phyloP scores from a whole-genome alignment of 2,797 vertebrate genomes.

The Gouania willdenowi region DNA sequence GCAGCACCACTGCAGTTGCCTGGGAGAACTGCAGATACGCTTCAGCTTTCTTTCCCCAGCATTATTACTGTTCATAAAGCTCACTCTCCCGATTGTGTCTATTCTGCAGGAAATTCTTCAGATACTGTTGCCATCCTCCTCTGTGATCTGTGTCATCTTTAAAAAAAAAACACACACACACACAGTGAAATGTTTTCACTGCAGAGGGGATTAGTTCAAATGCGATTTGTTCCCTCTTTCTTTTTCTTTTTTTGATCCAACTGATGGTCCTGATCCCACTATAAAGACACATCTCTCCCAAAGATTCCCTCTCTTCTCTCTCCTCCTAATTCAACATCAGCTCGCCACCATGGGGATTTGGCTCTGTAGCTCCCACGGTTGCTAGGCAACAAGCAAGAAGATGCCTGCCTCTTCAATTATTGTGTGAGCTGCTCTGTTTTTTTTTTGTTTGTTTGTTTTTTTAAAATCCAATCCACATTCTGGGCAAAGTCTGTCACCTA shows the following conservation, averaged over 20 bases:
- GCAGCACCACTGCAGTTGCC: conserved; percentile 67
- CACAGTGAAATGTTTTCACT: conserved; percentile 10
- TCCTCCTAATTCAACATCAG: conserved; percentile 70
- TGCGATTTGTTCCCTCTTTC: neutral
- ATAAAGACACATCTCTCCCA: conserved; percentile 42
- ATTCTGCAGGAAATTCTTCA: neutral
- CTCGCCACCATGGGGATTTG: conserved; percentile 70
- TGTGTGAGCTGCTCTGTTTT: conserved; percentile 45
- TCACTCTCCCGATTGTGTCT: neutral
- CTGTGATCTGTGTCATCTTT: no score
- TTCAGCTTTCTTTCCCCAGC: conserved; percentile 1
- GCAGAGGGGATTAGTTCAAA: conserved; percentile 12
- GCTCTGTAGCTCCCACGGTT: conserved; percentile 73
- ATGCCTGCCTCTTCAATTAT: conserved; percentile 73
- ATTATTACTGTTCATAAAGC: conserved; percentile 3
- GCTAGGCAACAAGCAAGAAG: conserved; percentile 79
- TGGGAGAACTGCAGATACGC: conserved; percentile 53
- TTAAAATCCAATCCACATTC: no score
- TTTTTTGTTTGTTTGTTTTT: no score
- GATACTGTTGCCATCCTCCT: neutral
- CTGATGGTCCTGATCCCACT: conserved; percentile 22
- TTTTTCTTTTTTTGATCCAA: neutral
- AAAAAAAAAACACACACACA: no score
- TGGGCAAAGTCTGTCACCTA: conserved; percentile 36
- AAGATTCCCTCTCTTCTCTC: conserved; percentile 51